Evolutionary conservation across 2,113 vertebrate genomes (phyloP).

Genomic region (Phoxinus phoxinus): DNA sequence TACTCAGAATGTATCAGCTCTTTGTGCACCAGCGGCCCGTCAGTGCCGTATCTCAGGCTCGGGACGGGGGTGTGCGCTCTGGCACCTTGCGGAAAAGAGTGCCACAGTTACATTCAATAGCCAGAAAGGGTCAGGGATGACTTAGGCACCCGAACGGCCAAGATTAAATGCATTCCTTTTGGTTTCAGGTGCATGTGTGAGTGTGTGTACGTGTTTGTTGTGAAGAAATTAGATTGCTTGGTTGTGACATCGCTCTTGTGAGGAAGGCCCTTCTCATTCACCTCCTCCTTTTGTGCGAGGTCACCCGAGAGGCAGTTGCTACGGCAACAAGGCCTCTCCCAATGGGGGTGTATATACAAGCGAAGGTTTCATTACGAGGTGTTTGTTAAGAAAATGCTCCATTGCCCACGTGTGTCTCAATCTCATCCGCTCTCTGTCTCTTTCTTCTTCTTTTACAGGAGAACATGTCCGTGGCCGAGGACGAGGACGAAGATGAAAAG

Average conservation of each 20-base stretch:
- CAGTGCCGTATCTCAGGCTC: slow-evolving; percentile 66
- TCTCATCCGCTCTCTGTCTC: slow-evolving; percentile 59
- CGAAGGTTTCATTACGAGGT: slow-evolving; percentile 82
- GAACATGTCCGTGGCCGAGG: slow-evolving; percentile 83
- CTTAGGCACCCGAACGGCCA: slow-evolving; percentile 74
- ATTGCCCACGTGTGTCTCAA: slow-evolving; percentile 72
- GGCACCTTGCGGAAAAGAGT: slow-evolving; percentile 68
- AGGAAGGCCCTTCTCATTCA: slow-evolving; percentile 75
- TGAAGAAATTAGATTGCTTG: slow-evolving; percentile 80
- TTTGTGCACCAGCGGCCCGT: slow-evolving; percentile 54
- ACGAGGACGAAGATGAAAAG: slow-evolving; percentile 94
- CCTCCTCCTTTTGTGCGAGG: slow-evolving; percentile 80
- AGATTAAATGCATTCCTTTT: slow-evolving; percentile 75
- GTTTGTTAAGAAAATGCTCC: slow-evolving; percentile 81
- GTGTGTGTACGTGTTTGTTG: slow-evolving; percentile 70
- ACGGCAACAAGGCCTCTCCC: slow-evolving; percentile 81
- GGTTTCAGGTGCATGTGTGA: slow-evolving; percentile 38
- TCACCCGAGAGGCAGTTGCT: slow-evolving; percentile 80
- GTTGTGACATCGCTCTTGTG: slow-evolving; percentile 77
- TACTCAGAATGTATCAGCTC: slow-evolving; percentile 58
- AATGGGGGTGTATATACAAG: slow-evolving; percentile 80
- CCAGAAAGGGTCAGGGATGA: slow-evolving; percentile 71
- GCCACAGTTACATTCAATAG: slow-evolving; percentile 69
- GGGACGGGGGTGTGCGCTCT: slow-evolving; percentile 66
- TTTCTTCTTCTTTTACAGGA: slow-evolving; percentile 80